Conservation (phyloP, 2,888 invertebrate species). For the Tenthredo scrophulariae region DNA sequence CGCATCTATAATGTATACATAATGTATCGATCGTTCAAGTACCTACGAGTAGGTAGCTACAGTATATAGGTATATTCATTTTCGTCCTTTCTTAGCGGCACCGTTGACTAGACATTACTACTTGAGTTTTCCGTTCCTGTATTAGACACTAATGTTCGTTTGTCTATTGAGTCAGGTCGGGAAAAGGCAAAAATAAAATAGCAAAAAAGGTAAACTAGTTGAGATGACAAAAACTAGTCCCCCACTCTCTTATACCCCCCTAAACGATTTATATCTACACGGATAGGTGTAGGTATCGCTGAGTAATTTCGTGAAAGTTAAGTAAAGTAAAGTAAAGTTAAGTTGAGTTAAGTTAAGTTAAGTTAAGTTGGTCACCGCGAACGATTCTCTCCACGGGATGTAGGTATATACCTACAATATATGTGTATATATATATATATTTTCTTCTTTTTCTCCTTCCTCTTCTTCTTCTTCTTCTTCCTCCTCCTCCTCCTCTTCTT, state of each 20-base stretch:
- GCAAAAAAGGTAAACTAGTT: not conserved
- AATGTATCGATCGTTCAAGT: conserved; percentile 32
- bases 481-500: not conserved
- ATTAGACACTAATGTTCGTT: not conserved
- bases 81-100: not conserved
- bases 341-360: not conserved
- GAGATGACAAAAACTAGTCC: not conserved
- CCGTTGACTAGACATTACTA: not conserved
- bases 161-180: not conserved
- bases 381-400: conserved; percentile 27
- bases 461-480: not conserved
- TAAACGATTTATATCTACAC: not conserved
- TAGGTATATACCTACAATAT: not conserved
- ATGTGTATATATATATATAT: not conserved
- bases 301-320: conserved; percentile 16
- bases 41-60: not conserved
- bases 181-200: not conserved
- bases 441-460: not conserved
- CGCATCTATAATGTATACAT: conserved; percentile 40
- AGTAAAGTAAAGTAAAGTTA: not conserved
- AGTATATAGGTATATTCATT: not conserved
- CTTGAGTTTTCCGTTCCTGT: not conserved
- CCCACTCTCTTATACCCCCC: not conserved
- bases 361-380: conserved; percentile 34
- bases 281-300: not conserved